Evolutionary conservation across 1,140 invertebrate genomes (phyloP).

Genomic region (Leptopilina clavipes): DNA sequence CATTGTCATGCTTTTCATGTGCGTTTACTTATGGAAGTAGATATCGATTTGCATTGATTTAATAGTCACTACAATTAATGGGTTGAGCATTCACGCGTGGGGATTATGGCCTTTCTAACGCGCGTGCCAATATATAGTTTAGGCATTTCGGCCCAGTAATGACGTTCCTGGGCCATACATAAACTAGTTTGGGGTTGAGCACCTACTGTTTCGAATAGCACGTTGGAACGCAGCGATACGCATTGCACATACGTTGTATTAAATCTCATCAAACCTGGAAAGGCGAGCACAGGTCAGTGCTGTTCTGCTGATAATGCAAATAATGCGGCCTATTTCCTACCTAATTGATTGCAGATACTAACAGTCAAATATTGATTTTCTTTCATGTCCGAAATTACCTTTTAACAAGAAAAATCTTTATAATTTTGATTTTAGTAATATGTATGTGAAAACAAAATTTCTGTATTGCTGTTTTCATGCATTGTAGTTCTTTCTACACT

Average conservation of each 20-base stretch:
- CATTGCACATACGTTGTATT: conserved; percentile 24
- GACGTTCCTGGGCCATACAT: conserved; percentile 17
- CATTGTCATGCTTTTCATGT: conserved; percentile 2
- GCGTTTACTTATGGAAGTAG: conserved; percentile 15
- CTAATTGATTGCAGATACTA: conserved; percentile 26
- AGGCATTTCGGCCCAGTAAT: conserved; percentile 26
- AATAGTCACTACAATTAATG: conserved; percentile 23
- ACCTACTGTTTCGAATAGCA: conserved; percentile 21
- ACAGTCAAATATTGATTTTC: conserved; percentile 1
- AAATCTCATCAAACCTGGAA: conserved; percentile 26
- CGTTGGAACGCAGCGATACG: conserved; percentile 29
- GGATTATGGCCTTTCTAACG: conserved; percentile 14
- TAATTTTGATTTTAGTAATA: too few relatives aligned
- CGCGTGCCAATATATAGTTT: neutral
- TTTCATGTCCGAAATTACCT: neutral
- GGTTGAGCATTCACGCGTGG: neutral
- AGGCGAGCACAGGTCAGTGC: conserved; percentile 13
- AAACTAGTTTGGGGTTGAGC: conserved; percentile 31
- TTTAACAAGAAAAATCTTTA: too few relatives aligned
- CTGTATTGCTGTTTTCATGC: too few relatives aligned
- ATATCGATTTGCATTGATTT: conserved; percentile 15
- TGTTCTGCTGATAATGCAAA: conserved; percentile 19
- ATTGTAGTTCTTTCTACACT: too few relatives aligned
- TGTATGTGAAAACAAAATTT: too few relatives aligned
- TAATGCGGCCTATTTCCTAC: conserved; percentile 31